Conservation (phyloP, 2,113 vertebrate genomes). For the Tragelaphus buxtoni region DNA sequence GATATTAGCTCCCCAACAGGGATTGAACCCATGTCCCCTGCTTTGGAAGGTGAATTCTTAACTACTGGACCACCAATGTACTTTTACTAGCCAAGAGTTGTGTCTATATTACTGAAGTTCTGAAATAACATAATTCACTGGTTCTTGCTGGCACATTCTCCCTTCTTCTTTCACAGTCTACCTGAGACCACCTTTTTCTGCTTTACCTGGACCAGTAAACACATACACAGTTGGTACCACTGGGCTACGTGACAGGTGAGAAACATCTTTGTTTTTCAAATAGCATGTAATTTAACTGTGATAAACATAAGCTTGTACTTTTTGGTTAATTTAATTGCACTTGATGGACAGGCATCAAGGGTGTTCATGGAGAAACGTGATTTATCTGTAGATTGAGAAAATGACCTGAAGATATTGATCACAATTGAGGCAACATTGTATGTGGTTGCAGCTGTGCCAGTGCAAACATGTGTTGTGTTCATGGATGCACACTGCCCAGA, state of each 20-base stretch:
- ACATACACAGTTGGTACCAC: background rate
- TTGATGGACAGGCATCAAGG: background rate
- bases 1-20: background rate
- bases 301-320: background rate
- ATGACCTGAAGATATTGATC: background rate
- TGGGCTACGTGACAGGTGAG: background rate
- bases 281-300: background rate
- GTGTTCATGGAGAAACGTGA: background rate
- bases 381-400: background rate
- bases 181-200: background rate
- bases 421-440: background rate
- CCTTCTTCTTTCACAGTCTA: background rate
- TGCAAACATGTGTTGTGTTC: background rate
- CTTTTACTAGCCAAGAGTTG: background rate
- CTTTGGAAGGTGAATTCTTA: background rate
- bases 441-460: background rate
- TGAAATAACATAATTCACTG: background rate
- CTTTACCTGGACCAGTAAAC: background rate
- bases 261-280: background rate
- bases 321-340: background rate
- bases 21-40: background rate
- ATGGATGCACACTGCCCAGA: background rate
- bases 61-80: background rate
- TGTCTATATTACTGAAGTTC: background rate
- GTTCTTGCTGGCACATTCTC: background rate